Conservation (phyloP, 2,888 invertebrate genomes). For the Diabrotica balteata region DNA sequence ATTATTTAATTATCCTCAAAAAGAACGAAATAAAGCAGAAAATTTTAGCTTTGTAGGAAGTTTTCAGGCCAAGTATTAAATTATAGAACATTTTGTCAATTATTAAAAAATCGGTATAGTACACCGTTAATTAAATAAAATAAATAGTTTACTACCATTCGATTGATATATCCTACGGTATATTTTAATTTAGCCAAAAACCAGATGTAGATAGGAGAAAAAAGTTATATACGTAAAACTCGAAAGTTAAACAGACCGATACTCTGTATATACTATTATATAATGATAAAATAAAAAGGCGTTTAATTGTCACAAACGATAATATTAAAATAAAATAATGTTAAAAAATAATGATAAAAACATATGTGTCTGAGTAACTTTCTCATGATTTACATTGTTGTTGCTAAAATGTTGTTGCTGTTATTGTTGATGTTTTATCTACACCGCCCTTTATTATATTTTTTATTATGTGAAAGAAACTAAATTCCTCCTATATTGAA, state of each 20-base stretch:
- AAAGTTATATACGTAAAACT: conserved; percentile 44
- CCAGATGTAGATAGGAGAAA: conserved; percentile 40
- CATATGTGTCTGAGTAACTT: conserved; percentile 45
- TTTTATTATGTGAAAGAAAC: conserved; percentile 3
- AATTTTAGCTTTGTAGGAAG: no score
- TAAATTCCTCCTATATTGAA: background rate
- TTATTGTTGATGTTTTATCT: conserved; percentile 56
- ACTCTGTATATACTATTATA: conserved; percentile 12
- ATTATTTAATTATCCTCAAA: no score
- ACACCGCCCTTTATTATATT: conserved; percentile 26
- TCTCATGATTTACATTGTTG: conserved; percentile 55
- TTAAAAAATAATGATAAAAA: conserved; percentile 31
- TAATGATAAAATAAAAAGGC: conserved; percentile 5
- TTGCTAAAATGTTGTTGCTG: conserved; percentile 60
- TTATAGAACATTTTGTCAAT: no score
- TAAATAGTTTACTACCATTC: background rate
- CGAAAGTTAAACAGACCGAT: conserved; percentile 42
- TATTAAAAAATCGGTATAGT: no score
- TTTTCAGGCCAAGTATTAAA: no score
- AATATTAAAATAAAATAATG: conserved; percentile 10
- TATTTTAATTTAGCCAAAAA: conserved; percentile 21
- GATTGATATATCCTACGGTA: conserved; percentile 3
- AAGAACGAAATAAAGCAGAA: no score
- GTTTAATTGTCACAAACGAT: conserved; percentile 11
- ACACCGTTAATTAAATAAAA: background rate